Evolutionary conservation across 2,888 invertebrate species (phyloP).

Genomic region (Bellardia pandia): DNA sequence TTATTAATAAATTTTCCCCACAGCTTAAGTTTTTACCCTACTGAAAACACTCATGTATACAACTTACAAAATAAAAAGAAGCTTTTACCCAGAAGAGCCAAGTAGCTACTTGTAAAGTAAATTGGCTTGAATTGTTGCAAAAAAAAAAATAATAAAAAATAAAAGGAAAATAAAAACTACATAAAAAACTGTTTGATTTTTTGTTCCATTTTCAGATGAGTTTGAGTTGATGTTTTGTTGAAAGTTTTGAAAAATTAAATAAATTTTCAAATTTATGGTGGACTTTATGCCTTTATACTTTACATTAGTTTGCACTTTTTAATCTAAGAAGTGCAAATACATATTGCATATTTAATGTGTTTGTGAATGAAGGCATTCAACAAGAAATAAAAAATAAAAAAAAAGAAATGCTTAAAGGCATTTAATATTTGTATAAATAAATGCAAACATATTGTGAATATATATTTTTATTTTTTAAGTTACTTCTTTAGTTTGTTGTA

Average conservation of each 20-base stretch:
- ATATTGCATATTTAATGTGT: background rate
- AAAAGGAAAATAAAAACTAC: background rate
- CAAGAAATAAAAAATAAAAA: conserved; percentile 4
- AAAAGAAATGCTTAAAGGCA: conserved; percentile 46
- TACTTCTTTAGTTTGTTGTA: background rate
- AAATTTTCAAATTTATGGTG: conserved; percentile 61
- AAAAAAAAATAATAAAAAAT: conserved; percentile 15
- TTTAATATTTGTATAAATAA: conserved; percentile 34
- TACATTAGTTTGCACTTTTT: conserved; percentile 35
- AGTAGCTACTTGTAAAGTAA: conserved; percentile 62
- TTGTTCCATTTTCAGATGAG: conserved; percentile 13
- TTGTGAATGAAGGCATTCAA: background rate
- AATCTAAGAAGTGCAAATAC: conserved; percentile 51
- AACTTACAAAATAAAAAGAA: conserved; percentile 13
- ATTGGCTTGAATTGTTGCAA: conserved; percentile 64
- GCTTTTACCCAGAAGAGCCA: conserved; percentile 45
- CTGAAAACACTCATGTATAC: conserved; percentile 41
- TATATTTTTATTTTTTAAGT: background rate
- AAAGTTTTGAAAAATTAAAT: conserved; percentile 69
- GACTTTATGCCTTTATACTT: background rate
- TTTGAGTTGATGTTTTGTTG: conserved; percentile 59
- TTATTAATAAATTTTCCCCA: too few relatives aligned
- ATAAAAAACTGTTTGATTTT: conserved; percentile 37
- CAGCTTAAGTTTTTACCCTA: background rate
- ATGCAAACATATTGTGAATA: conserved; percentile 11